These are phyloP conservation scores for Onychorhynchus coronatus DNA, from an alignment of 2,113 vertebrate genomes.

Conservation along the genomic window DNA sequence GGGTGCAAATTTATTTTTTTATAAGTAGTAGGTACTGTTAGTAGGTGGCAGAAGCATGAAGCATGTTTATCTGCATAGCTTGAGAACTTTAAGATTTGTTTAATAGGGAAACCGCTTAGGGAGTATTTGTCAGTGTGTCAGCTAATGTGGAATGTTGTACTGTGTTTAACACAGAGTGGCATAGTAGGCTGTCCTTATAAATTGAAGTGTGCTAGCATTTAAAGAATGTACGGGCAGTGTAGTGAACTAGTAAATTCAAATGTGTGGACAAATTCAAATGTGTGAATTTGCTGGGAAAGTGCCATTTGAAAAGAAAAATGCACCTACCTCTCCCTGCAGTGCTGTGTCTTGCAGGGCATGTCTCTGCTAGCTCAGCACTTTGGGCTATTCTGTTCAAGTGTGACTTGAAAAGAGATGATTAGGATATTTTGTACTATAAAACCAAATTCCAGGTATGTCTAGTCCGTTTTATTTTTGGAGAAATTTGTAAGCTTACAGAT, in stretches of 20 bases:
- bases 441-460: background rate
- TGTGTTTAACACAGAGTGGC: background rate
- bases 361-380: background rate
- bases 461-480: background rate
- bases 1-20: background rate
- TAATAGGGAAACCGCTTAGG: background rate
- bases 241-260: background rate
- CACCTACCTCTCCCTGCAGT: background rate
- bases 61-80: background rate
- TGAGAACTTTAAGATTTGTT: background rate
- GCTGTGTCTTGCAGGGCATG: background rate
- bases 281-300: background rate
- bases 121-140: background rate
- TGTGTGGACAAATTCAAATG: background rate
- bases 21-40: background rate
- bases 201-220: background rate
- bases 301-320: background rate
- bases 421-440: background rate
- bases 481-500: background rate
- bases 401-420: background rate
- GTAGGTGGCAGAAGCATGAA: background rate
- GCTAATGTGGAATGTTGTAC: background rate
- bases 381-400: background rate
- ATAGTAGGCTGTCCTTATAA: background rate
- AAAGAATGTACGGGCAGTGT: background rate